Percentiles rank a stretch among this genome's conserved stretches.
phyloP scores from a whole-genome alignment of 2,797 vertebrate genomes.

The Choloepus didactylus region DNA sequence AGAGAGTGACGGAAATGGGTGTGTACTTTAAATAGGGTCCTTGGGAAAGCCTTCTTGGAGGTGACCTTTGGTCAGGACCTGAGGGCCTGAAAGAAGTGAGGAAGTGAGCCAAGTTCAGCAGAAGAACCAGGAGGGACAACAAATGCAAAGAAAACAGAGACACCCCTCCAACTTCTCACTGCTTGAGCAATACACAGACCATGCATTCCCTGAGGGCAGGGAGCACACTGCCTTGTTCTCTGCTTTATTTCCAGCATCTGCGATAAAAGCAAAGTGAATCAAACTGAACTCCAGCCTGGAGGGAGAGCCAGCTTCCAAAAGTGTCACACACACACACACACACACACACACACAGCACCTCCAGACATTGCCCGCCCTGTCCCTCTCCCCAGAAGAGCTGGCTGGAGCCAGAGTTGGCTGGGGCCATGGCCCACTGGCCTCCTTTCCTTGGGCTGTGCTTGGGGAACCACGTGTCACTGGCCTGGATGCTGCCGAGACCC shows the following conservation, averaged over 20 bases:
- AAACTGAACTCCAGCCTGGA: neutral
- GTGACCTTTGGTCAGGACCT: neutral
- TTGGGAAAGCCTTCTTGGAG: neutral
- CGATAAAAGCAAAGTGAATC: neutral
- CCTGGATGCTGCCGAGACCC: neutral
- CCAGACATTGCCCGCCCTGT: neutral
- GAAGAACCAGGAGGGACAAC: neutral
- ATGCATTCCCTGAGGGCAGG: neutral
- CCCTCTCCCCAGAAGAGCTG: neutral
- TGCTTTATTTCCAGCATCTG: neutral
- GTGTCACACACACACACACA: too few species aligned
- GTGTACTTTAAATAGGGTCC: neutral
- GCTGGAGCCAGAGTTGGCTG: neutral
- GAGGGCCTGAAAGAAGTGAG: neutral
- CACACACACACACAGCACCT: too few species aligned
- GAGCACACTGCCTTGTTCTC: neutral
- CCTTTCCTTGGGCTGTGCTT: neutral
- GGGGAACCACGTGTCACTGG: neutral
- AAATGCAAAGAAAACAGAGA: neutral
- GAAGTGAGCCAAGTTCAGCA: neutral
- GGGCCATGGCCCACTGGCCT: neutral
- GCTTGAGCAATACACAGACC: too few species aligned
- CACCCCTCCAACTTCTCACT: neutral
- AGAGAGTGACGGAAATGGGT: neutral
- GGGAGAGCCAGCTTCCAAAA: neutral